Evolutionary conservation across 2,797 vertebrate genomes (phyloP).

Genomic region (Lacerta viridis): DNA sequence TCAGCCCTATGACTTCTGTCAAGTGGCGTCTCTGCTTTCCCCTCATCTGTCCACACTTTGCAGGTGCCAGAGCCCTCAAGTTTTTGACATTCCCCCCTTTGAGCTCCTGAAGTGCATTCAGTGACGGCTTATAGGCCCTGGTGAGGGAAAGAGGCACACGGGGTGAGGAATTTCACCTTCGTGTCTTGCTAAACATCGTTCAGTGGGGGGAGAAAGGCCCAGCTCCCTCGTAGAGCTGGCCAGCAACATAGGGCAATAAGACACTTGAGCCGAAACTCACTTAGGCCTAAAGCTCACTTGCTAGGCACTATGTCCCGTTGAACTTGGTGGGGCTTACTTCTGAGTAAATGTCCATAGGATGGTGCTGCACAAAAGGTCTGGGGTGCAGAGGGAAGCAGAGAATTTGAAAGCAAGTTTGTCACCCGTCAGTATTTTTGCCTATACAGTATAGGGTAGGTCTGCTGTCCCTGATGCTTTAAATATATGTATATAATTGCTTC

Average conservation of each 20-base stretch:
- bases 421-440: background rate
- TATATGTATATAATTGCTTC: background rate
- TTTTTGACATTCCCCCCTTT: background rate
- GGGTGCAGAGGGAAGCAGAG: background rate
- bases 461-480: background rate
- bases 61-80: background rate
- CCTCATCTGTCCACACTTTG: too few relatives aligned
- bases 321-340: background rate
- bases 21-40: background rate
- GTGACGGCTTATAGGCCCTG: too few relatives aligned
- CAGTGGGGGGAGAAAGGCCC: background rate
- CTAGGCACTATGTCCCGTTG: too few relatives aligned
- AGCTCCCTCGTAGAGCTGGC: background rate
- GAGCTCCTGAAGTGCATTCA: background rate
- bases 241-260: background rate
- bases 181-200: background rate
- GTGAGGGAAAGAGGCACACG: background rate
- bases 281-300: background rate
- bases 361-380: background rate
- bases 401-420: background rate
- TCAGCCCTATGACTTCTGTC: background rate
- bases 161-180: background rate
- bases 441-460: background rate
- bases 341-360: background rate
- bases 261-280: background rate